Evolutionary conservation across 2,113 vertebrate genomes (phyloP).

Genomic region (Rhineura floridana): DNA sequence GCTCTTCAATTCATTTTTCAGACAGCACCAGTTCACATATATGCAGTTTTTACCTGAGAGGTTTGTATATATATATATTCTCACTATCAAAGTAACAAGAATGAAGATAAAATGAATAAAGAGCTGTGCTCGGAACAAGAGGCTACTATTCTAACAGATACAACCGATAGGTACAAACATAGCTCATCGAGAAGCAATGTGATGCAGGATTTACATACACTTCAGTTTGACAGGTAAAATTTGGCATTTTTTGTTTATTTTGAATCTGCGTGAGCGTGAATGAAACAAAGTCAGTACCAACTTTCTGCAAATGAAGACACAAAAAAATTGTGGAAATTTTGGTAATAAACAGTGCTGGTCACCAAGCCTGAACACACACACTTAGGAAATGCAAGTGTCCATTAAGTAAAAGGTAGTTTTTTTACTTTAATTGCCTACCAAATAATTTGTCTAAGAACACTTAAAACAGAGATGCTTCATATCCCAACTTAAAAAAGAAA

Average conservation of each 20-base stretch:
- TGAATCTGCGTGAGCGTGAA: conserved; percentile 70
- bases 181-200: conserved; percentile 39
- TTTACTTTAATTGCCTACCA: conserved; percentile 67
- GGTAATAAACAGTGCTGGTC: conserved; percentile 63
- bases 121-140: conserved; percentile 42
- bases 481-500: conserved; percentile 71
- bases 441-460: conserved; percentile 72
- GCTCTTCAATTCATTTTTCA: conserved; percentile 31
- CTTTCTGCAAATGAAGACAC: conserved; percentile 74
- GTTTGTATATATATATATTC: conserved; percentile 42
- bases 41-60: conserved; percentile 58
- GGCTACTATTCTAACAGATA: conserved; percentile 58
- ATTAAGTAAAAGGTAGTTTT: conserved; percentile 60
- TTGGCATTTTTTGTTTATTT: conserved; percentile 79
- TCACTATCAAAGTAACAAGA: conserved; percentile 36
- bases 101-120: conserved; percentile 50
- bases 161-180: conserved; percentile 53
- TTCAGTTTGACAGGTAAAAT: conserved; percentile 71
- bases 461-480: conserved; percentile 71
- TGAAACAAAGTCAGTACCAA: conserved; percentile 72
- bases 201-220: conserved; percentile 63
- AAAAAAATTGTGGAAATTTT: conserved; percentile 56
- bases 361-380: conserved; percentile 71
- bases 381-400: conserved; percentile 66
- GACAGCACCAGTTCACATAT: neutral